These are phyloP conservation scores for Aphelenchoides besseyi DNA, from an alignment of 1,140 invertebrate genomes.

Conservation along the genomic window DNA sequence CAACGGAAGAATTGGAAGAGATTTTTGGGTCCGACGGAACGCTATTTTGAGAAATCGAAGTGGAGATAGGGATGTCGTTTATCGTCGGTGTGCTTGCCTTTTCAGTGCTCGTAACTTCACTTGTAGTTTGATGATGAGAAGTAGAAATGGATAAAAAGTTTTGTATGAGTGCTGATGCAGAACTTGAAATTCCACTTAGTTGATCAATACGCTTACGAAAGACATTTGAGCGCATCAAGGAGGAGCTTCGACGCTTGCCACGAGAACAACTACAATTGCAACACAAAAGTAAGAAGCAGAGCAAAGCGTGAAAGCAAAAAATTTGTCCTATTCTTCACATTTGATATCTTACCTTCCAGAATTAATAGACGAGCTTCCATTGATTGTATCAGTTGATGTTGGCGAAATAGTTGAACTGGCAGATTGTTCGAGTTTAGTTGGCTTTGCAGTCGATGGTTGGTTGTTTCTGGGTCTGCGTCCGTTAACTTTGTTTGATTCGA, in stretches of 20 bases:
- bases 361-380: background rate
- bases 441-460: background rate
- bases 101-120: background rate
- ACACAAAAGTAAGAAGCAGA: constrained; percentile 1
- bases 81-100: too few species aligned
- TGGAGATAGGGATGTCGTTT: background rate
- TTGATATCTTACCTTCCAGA: background rate
- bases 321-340: background rate
- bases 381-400: background rate
- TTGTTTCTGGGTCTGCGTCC: background rate
- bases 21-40: background rate
- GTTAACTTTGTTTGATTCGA: background rate
- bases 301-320: constrained; percentile 7
- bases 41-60: background rate
- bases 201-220: constrained; percentile 18
- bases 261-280: background rate
- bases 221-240: constrained; percentile 1
- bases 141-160: constrained; percentile 22
- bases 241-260: constrained; percentile 16
- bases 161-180: constrained; percentile 19
- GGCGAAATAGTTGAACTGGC: background rate
- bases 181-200: constrained; percentile 20
- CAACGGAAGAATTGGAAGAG: background rate
- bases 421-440: background rate
- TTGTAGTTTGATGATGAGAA: background rate